Evolutionary conservation across 2,888 invertebrate species (phyloP).

Genomic region (Blomia tropicalis): DNA sequence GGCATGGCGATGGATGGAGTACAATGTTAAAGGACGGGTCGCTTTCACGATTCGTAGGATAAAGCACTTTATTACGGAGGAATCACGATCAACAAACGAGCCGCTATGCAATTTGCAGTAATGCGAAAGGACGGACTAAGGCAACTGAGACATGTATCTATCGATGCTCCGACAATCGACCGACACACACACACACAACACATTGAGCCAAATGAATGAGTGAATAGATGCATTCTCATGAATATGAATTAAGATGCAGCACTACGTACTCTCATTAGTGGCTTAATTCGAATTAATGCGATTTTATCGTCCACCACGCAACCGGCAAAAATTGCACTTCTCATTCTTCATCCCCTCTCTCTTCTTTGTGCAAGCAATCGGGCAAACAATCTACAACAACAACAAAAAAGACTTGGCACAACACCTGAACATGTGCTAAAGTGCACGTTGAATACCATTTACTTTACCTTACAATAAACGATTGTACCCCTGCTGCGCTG

Average conservation of each 20-base stretch:
- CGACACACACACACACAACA: too few species aligned
- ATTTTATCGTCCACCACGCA: slow-evolving; percentile 1
- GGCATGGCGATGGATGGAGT: neutral
- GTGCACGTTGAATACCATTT: too few species aligned
- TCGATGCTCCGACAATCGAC: neutral
- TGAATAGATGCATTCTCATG: neutral
- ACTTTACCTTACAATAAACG: too few species aligned
- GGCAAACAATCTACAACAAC: too few species aligned
- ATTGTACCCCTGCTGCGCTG: slow-evolving; percentile 1
- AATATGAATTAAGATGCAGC: slow-evolving; percentile 10
- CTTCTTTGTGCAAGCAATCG: neutral
- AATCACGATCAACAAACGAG: slow-evolving; percentile 10
- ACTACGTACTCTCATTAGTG: slow-evolving; percentile 13
- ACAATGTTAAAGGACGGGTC: neutral
- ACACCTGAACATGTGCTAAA: too few species aligned
- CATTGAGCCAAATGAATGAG: neutral
- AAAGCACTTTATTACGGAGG: slow-evolving; percentile 5
- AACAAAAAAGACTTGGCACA: too few species aligned
- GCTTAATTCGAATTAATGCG: slow-evolving; percentile 19
- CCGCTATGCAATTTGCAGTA: slow-evolving; percentile 9
- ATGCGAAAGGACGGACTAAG: slow-evolving; percentile 2
- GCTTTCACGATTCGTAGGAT: slow-evolving; percentile 5
- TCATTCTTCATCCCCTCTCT: neutral
- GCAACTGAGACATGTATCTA: neutral
- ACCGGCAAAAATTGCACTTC: too few species aligned